A percentile compares a stretch with the other conserved stretches of the same genome.
Conservation (phyloP, 2,888 invertebrate species). For the Bruchidius siliquastri region DNA sequence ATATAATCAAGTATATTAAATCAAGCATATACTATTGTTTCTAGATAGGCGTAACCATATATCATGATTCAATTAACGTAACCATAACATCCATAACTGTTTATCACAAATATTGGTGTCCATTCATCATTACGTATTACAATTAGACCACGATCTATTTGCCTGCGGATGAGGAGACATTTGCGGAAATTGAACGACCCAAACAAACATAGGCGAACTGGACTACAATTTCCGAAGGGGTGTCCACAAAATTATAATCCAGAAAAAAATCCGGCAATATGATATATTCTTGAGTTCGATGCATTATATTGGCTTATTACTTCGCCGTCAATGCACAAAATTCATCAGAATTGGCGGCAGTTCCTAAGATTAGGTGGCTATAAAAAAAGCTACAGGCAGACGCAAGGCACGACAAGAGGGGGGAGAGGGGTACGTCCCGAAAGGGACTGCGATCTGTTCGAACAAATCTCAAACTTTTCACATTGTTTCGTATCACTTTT, state of each 20-base stretch:
- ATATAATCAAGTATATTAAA: background rate
- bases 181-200: background rate
- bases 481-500: no score
- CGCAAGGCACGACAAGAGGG: no score
- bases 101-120: background rate
- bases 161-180: background rate
- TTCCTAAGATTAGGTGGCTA: no score
- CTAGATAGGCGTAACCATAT: background rate
- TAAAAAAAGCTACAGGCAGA: no score
- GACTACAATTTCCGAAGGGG: background rate
- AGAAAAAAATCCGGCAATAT: no score
- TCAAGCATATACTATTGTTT: background rate
- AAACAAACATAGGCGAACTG: background rate
- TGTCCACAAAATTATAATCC: background rate
- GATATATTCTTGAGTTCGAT: no score
- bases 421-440: no score
- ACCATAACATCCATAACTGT: background rate
- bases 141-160: background rate
- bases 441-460: no score
- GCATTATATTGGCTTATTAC: no score
- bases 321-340: no score
- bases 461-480: no score
- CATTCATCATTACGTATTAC: background rate
- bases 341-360: no score
- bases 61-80: background rate